phyloP scores from a whole-genome alignment of 2,113 vertebrate genomes.

The Microcebus ravelobensis region DNA sequence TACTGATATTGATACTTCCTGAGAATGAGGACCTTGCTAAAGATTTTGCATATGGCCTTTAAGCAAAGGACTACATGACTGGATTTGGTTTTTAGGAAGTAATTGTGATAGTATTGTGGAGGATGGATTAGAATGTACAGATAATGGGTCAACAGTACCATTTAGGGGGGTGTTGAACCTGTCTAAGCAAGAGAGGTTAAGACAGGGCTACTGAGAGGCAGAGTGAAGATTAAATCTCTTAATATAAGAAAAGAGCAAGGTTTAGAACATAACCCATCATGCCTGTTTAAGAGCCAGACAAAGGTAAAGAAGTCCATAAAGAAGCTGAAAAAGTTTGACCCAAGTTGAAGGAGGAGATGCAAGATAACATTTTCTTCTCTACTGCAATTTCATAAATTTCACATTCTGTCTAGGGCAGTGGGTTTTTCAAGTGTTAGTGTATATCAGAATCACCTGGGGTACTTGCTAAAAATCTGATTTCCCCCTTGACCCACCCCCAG shows the following conservation, averaged over 20 bases:
- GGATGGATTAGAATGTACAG: not conserved
- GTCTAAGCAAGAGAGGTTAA: not conserved
- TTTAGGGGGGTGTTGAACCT: not conserved
- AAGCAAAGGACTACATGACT: not conserved
- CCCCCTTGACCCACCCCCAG: not conserved
- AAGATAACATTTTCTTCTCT: not conserved
- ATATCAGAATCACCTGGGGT: not conserved
- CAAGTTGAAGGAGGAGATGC: not conserved
- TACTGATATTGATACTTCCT: not conserved
- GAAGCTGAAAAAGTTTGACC: not conserved
- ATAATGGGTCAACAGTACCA: not conserved
- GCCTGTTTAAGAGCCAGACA: not conserved
- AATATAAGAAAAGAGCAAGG: not conserved
- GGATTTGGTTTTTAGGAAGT: not conserved
- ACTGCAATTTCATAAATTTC: not conserved
- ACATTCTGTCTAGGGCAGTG: not conserved
- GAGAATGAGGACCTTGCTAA: not conserved
- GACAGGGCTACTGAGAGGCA: not conserved
- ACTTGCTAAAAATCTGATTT: conserved; percentile 28
- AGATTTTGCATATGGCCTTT: not conserved
- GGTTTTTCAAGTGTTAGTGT: not conserved
- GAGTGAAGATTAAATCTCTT: not conserved
- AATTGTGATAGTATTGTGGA: not conserved
- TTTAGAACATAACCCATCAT: not conserved
- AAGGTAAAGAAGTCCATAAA: not conserved